These are phyloP conservation scores for Gymnopithys bicolor DNA, from an alignment of 2,797 vertebrate species.

Conservation along the genomic window DNA sequence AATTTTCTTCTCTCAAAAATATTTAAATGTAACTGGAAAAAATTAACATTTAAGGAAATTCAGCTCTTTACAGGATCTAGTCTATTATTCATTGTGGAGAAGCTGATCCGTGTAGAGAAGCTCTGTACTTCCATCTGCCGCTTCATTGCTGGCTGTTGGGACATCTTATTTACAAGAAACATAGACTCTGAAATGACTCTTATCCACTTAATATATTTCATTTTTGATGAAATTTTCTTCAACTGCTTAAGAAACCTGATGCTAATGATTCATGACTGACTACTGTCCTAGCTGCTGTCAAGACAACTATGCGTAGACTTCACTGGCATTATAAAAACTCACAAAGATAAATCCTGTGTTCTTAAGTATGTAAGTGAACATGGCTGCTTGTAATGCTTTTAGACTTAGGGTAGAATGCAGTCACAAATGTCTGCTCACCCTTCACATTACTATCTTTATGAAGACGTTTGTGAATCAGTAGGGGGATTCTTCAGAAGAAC, in stretches of 20 bases:
- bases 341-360: not conserved
- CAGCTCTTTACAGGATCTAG: not conserved
- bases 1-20: slow-evolving; percentile 34
- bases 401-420: not conserved
- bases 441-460: not conserved
- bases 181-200: not conserved
- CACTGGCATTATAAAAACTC: not conserved
- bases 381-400: not conserved
- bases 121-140: not conserved
- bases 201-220: not conserved
- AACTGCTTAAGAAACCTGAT: not conserved
- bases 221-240: not conserved
- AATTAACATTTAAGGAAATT: not conserved
- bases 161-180: not conserved
- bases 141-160: not conserved
- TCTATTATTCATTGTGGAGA: not conserved
- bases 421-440: not conserved
- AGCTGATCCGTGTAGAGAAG: not conserved
- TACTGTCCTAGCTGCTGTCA: not conserved
- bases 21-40: not conserved
- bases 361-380: not conserved
- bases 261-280: not conserved
- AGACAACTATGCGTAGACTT: not conserved
- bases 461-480: not conserved
- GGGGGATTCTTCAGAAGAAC: not conserved